Evolutionary conservation across 2,888 invertebrate genomes (phyloP).

Genomic region (Rotaria socialis): DNA sequence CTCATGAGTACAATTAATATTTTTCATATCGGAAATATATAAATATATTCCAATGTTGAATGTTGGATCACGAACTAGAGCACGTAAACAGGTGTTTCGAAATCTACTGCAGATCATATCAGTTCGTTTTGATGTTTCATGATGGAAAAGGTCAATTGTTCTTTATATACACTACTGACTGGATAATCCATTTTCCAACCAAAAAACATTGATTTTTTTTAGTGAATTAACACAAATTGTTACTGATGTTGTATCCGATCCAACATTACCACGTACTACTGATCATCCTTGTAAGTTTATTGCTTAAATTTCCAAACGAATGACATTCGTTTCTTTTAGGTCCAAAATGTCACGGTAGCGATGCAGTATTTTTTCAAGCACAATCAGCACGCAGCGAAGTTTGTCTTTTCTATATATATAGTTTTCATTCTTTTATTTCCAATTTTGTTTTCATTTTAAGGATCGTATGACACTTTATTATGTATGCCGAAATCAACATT

Average conservation of each 20-base stretch:
- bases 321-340: neutral
- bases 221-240: constrained; percentile 95
- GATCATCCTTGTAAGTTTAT: constrained; percentile 77
- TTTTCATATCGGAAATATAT: too few species aligned
- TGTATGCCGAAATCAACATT: constrained; percentile 46
- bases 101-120: too few species aligned
- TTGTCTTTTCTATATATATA: neutral
- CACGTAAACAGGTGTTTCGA: too few species aligned
- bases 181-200: too few species aligned
- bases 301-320: neutral
- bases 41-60: too few species aligned
- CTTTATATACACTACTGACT: too few species aligned
- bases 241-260: constrained; percentile 94
- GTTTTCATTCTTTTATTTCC: neutral
- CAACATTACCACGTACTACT: constrained; percentile 91
- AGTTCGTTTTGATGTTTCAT: too few species aligned
- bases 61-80: too few species aligned
- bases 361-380: constrained; percentile 97
- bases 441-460: neutral
- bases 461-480: constrained; percentile 47
- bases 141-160: too few species aligned
- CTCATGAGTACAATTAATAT: constrained; percentile 33
- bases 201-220: constrained; percentile 50
- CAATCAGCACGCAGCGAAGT: constrained; percentile 68
- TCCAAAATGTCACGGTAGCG: constrained; percentile 87